Evolutionary conservation across 2,888 invertebrate genomes (phyloP), one percentile per base, ranked within the genome.

Genomic region (Electrophaes corylata): DNA sequence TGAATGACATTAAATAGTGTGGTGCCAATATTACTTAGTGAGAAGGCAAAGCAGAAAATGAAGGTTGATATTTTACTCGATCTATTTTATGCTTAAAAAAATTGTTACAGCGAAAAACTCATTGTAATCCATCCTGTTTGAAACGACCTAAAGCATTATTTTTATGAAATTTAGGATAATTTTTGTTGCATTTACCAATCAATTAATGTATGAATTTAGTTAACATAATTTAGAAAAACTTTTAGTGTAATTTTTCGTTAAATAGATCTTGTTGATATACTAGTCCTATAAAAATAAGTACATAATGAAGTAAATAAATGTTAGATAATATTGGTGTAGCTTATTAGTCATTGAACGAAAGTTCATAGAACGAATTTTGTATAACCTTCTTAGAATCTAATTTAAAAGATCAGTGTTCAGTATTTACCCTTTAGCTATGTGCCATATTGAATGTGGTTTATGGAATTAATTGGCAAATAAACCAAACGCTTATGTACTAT

Each of bases 161-260:
- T 40, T 57, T 70, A 68, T 65, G 26, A 64, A 57, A 65, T 74
- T 69, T 73, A 69, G 49, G 65, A 70, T 70, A 69, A 73, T 74
- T 79, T 37, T 72, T 76, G 77, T 83, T 84, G 84, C 84, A 83
- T 84, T 84, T 85, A 83, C 70, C 61, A 66, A 63, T 40, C n/a
- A n/a, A 48, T 40, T 31, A 44, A 23, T 6, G 11, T 33, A 33
- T 12, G 16, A 39, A 10, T 8, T 26, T 20, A 41, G n/a, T 20
- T 43, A 20, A 14, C n/a, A 26, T 23, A 14, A 26, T 26, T 12
- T 43, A 12, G n/a, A 20, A 3, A 43, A 56, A 67, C 67, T 65
- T 73, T 73, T 71, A 73, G 70, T 62, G 55, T 63, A 68, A 69
- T 73, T 67, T 58, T 64, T 70, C 62, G 63, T 66, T 68, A 67